phyloP scores from a whole-genome alignment of 1,140 invertebrate genomes.

The Drosophila punjabiensis region DNA sequence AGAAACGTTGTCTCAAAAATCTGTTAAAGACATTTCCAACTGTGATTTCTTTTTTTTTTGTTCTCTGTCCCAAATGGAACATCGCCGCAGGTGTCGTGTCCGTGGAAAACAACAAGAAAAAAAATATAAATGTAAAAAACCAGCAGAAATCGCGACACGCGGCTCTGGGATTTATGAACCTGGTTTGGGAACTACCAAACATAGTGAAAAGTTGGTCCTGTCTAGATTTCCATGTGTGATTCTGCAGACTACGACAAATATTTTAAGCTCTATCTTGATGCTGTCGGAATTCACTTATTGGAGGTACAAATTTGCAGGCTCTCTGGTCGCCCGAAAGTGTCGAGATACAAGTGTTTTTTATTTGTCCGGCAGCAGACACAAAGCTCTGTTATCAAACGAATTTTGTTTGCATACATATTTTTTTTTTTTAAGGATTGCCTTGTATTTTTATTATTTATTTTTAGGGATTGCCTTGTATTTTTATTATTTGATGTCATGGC shows the following conservation, averaged over 20 bases:
- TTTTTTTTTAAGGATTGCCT: too few species aligned
- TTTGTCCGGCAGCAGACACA: constrained; percentile 8
- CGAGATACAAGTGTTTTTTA: constrained; percentile 27
- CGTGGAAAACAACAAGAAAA: constrained; percentile 1
- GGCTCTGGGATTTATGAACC: constrained; percentile 15
- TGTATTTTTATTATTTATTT: not conserved
- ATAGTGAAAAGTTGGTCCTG: constrained; percentile 34
- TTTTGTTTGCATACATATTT: not conserved
- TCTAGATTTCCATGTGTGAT: constrained; percentile 37
- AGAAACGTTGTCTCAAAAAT: constrained; percentile 56
- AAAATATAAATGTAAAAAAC: not conserved
- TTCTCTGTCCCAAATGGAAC: constrained; percentile 59
- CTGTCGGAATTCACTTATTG: constrained; percentile 48
- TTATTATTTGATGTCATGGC: not conserved
- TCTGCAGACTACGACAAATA: constrained; percentile 30
- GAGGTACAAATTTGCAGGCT: constrained; percentile 29
- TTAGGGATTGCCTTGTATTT: not conserved
- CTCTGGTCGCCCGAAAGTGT: constrained; percentile 18
- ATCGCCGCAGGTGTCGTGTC: constrained; percentile 49
- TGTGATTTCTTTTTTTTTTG: constrained; percentile 25
- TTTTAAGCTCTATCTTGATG: constrained; percentile 51
- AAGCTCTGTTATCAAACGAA: constrained; percentile 31
- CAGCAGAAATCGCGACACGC: constrained; percentile 12
- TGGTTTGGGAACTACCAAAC: constrained; percentile 1
- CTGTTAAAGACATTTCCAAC: constrained; percentile 72